Conservation (phyloP, 2,797 vertebrate genomes). For the Emys orbicularis region DNA sequence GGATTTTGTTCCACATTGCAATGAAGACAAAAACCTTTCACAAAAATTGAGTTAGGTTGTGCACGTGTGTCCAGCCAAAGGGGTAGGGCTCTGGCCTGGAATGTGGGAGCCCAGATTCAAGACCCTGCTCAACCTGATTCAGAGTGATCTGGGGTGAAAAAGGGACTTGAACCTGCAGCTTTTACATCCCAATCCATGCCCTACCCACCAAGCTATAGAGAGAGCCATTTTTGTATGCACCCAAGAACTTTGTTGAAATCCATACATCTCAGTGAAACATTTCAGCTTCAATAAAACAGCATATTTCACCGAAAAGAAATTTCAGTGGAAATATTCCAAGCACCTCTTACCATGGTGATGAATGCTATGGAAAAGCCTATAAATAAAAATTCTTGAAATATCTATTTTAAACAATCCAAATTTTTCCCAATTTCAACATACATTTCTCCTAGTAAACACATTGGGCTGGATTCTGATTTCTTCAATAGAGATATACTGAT, state of each 20-base stretch:
- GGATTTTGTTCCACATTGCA: neutral
- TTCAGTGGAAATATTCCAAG: too few relatives aligned
- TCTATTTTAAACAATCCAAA: neutral
- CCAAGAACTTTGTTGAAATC: neutral
- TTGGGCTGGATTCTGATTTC: neutral
- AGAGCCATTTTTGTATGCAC: neutral
- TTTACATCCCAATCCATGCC: neutral
- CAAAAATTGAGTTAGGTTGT: neutral
- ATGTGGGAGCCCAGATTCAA: neutral
- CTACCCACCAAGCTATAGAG: neutral
- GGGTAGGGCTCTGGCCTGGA: neutral
- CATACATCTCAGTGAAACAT: neutral
- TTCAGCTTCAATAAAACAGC: neutral
- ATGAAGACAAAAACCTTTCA: neutral
- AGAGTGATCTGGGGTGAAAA: neutral
- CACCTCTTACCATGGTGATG: neutral
- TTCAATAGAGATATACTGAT: constrained; percentile 28
- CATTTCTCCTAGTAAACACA: constrained; percentile 44
- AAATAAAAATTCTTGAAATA: neutral
- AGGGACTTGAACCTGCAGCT: too few relatives aligned
- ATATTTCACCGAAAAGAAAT: neutral
- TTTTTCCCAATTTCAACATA: constrained; percentile 11
- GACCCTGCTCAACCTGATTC: neutral
- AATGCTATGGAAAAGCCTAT: constrained; percentile 7
- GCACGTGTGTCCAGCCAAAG: neutral